Evolutionary conservation across 2,797 vertebrate species (phyloP).

Genomic region (Molothrus aeneus): DNA sequence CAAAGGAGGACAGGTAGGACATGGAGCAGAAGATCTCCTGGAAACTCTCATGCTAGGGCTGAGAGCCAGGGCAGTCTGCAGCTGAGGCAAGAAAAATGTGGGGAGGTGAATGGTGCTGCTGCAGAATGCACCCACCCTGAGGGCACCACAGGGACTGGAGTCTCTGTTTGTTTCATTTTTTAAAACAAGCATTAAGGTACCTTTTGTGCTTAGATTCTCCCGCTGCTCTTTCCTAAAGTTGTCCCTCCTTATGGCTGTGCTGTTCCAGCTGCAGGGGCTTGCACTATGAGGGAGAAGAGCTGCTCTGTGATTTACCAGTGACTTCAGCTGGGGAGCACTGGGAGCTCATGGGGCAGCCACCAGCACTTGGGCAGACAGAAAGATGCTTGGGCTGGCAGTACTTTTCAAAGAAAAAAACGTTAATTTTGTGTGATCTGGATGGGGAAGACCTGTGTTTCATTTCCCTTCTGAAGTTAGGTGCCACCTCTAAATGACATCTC

Average conservation of each 20-base stretch:
- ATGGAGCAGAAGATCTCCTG: too few relatives aligned
- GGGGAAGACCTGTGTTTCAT: not conserved
- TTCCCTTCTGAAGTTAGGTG: not conserved
- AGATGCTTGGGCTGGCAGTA: not conserved
- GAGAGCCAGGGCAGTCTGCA: too few relatives aligned
- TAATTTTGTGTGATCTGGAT: not conserved
- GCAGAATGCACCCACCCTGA: too few relatives aligned
- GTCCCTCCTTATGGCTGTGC: not conserved
- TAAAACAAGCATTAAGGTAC: not conserved
- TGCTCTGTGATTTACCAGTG: not conserved
- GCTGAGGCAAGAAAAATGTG: too few relatives aligned
- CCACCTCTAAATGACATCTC: not conserved
- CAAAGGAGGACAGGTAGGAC: too few relatives aligned
- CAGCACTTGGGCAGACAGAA: not conserved
- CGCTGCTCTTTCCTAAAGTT: not conserved
- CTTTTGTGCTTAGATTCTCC: not conserved
- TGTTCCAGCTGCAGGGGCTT: not conserved
- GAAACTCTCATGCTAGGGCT: too few relatives aligned
- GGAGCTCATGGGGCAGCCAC: rapidly evolving
- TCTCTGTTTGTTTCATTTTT: not conserved
- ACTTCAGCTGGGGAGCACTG: not conserved
- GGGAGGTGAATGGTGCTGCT: too few relatives aligned
- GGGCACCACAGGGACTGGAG: too few relatives aligned
- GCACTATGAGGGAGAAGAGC: not conserved
- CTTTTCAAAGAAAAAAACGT: not conserved